These are phyloP conservation scores for Thysanoteuthis rhombus DNA, from an alignment of 2,888 invertebrate genomes.

Conservation along the genomic window DNA sequence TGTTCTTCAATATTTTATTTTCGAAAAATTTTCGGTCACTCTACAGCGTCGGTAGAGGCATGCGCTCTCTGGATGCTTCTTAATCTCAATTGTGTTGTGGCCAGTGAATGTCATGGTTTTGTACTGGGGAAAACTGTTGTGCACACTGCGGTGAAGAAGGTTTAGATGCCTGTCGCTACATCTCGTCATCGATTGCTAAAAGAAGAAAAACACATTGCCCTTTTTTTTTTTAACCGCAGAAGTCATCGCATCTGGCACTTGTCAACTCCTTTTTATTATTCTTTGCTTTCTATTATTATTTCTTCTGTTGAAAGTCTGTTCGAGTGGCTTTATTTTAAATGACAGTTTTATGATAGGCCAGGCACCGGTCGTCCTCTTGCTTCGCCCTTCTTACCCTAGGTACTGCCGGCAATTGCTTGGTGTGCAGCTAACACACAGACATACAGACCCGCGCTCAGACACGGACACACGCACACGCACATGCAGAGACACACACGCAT, in stretches of 20 bases:
- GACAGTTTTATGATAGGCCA: not conserved
- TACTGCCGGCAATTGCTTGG: not conserved
- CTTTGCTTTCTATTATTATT: not conserved
- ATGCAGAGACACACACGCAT: no score
- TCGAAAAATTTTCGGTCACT: no score
- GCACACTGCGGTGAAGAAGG: not conserved
- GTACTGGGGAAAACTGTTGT: not conserved
- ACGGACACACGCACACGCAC: no score
- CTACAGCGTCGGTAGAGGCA: no score
- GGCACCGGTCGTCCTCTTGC: not conserved
- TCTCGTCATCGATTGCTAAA: not conserved
- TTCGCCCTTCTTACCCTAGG: not conserved
- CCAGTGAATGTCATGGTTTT: not conserved
- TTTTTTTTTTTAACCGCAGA: not conserved
- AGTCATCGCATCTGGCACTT: not conserved
- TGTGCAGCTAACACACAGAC: no score
- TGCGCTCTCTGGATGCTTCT: no score
- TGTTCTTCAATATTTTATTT: no score
- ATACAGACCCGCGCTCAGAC: no score
- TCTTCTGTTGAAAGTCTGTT: not conserved
- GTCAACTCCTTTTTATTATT: not conserved
- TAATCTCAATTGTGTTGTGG: not conserved
- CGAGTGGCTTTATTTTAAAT: not conserved
- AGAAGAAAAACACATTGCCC: not conserved
- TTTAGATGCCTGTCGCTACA: not conserved